Conservation (phyloP, 2,888 invertebrate genomes). For the Sepiola atlantica region DNA sequence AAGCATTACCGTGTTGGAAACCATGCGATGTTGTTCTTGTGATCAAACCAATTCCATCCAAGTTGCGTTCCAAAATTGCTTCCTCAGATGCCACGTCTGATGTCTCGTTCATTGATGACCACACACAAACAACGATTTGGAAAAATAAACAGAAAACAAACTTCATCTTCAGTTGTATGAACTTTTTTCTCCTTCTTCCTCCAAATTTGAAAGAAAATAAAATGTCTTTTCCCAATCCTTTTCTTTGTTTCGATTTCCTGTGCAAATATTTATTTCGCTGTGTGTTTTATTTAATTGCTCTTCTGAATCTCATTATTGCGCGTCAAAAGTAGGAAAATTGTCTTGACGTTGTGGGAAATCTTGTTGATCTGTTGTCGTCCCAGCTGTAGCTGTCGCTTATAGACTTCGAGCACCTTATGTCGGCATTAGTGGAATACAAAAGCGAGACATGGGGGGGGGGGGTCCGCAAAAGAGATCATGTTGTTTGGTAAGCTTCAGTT, state of each 20-base stretch:
- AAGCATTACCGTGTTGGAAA: constrained; percentile 12
- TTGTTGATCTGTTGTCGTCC: not conserved
- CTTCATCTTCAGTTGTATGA: not conserved
- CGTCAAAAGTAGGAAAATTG: not conserved
- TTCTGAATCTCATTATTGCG: not conserved
- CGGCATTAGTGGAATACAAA: not conserved
- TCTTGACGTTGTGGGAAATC: not conserved
- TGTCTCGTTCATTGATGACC: not conserved
- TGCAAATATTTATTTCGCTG: not conserved
- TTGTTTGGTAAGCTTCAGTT: not conserved
- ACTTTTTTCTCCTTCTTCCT: not conserved
- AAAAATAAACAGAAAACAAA: not conserved
- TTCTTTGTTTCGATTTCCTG: not conserved
- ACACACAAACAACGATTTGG: not conserved
- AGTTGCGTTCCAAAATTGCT: not conserved
- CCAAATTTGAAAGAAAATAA: not conserved
- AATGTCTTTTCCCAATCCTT: not conserved
- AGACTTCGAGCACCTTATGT: not conserved
- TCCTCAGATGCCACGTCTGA: not conserved
- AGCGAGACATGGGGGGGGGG: not conserved
- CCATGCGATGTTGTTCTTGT: not conserved
- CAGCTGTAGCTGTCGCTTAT: not conserved
- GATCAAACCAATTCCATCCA: constrained; percentile 35
- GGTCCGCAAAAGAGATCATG: not conserved
- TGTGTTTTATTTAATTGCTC: not conserved